Percentiles rank a stretch among this genome's conserved stretches.
phyloP scores from a whole-genome alignment of 2,113 vertebrate species.

The Malurus alboscapulatus region DNA sequence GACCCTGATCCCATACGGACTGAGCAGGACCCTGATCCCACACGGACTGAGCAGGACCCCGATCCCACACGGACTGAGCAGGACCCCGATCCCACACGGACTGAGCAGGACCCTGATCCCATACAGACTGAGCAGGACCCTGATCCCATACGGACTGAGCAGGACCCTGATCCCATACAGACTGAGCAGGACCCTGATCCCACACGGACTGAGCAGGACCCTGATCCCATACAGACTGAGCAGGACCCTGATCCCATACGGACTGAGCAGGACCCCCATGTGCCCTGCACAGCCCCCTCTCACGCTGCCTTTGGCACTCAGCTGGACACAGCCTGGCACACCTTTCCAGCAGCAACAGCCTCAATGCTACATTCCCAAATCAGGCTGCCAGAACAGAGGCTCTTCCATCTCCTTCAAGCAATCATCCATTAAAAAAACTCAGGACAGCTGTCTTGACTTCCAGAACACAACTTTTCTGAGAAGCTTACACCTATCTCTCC shows the following conservation, averaged over 20 bases:
- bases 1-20: background rate
- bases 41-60: too few species aligned
- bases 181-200: background rate
- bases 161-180: background rate
- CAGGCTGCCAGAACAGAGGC: background rate
- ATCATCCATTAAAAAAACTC: background rate
- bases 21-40: background rate
- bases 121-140: too few species aligned
- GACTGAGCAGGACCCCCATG: background rate
- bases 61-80: background rate
- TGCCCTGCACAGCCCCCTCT: background rate
- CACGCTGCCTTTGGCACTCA: background rate
- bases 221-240: accelerated
- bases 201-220: too few species aligned
- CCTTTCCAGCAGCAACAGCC: background rate
- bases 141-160: accelerated
- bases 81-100: background rate
- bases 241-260: background rate
- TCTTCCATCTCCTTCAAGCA: background rate
- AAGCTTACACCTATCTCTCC: background rate
- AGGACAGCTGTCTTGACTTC: background rate
- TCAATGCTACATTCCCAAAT: accelerated
- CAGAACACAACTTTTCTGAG: background rate
- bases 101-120: background rate
- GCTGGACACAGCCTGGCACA: background rate